Conservation (phyloP, 1,140 invertebrate genomes). For the Aphidius ervi region DNA sequence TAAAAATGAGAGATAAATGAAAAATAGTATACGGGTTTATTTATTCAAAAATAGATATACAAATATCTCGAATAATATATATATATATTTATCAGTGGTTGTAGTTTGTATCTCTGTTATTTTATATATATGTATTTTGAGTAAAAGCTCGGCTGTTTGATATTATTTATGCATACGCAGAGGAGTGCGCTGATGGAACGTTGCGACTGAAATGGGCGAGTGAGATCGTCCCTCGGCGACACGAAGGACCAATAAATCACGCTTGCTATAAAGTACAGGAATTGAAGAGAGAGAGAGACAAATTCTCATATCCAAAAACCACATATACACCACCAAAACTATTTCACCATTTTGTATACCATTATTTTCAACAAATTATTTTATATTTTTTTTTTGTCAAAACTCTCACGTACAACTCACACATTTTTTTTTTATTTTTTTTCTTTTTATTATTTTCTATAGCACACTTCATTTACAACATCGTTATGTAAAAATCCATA, state of each 20-base stretch:
- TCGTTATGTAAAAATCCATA: too few relatives aligned
- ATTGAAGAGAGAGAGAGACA: too few relatives aligned
- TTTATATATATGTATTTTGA: too few relatives aligned
- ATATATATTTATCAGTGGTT: neutral
- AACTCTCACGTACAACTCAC: neutral
- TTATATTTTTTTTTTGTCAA: neutral
- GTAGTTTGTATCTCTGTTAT: neutral
- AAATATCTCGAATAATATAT: too few relatives aligned
- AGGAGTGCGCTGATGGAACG: conserved; percentile 18
- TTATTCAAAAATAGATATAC: too few relatives aligned
- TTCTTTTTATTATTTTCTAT: neutral
- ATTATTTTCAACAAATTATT: conserved; percentile 24
- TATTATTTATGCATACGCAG: conserved; percentile 25
- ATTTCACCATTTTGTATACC: conserved; percentile 23
- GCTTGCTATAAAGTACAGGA: neutral
- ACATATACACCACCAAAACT: conserved; percentile 11
- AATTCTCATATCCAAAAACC: too few relatives aligned
- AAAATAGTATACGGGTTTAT: too few relatives aligned
- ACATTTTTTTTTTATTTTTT: conserved; percentile 2
- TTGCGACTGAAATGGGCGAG: conserved; percentile 9
- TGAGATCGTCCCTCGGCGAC: conserved; percentile 16
- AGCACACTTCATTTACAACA: too few relatives aligned
- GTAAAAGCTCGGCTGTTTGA: too few relatives aligned
- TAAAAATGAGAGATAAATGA: too few relatives aligned
- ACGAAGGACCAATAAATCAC: conserved; percentile 24